Conservation (phyloP, 2,888 invertebrate species). For the Diarsia dahlii region DNA sequence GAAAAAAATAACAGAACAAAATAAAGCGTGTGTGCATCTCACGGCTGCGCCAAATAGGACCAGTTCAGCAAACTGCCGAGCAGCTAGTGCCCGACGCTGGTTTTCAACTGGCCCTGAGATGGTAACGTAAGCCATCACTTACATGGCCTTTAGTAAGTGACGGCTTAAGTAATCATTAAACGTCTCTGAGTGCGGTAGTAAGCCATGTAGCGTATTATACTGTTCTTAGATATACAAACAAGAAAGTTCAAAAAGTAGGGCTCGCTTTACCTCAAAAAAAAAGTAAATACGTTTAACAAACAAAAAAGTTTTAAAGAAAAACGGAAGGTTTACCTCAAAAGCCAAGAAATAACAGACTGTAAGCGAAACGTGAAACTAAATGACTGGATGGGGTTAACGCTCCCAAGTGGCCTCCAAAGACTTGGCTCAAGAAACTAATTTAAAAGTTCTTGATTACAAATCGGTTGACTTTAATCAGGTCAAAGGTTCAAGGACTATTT, state of each 20-base stretch:
- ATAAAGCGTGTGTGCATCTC: too few relatives aligned
- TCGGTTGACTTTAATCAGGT: constrained; percentile 54
- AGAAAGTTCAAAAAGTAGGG: not conserved
- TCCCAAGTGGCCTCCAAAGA: constrained; percentile 47
- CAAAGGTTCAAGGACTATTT: constrained; percentile 55
- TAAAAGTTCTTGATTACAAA: constrained; percentile 62
- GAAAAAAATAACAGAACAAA: too few relatives aligned
- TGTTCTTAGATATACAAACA: not conserved
- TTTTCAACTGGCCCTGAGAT: too few relatives aligned
- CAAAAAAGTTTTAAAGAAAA: not conserved
- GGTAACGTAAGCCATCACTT: too few relatives aligned
- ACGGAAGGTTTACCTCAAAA: constrained; percentile 1
- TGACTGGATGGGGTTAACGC: constrained; percentile 52
- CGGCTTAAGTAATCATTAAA: too few relatives aligned
- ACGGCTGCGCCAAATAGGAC: too few relatives aligned
- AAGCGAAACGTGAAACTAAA: constrained; percentile 34
- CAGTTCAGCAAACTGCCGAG: too few relatives aligned
- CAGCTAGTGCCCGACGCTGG: too few relatives aligned
- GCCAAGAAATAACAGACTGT: constrained; percentile 15
- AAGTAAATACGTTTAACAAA: not conserved
- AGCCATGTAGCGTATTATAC: not conserved
- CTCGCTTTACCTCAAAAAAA: not conserved
- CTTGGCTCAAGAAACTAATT: constrained; percentile 55
- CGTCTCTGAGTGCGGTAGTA: too few relatives aligned
- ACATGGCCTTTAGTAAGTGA: too few relatives aligned